Evolutionary conservation across 2,888 invertebrate species (phyloP).

Genomic region (Onchidella celtica): DNA sequence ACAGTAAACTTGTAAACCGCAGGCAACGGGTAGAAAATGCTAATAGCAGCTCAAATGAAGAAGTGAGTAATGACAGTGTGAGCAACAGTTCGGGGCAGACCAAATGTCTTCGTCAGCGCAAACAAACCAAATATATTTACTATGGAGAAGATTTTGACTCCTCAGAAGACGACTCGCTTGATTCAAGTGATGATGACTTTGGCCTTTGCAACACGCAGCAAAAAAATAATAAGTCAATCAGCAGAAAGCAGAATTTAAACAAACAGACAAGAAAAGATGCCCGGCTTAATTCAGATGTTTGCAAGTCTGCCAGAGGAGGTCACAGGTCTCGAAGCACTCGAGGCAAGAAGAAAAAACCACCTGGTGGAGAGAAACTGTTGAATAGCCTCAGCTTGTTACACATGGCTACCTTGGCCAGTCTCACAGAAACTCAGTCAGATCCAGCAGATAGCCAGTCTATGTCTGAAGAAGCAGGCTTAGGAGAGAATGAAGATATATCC

Average conservation of each 20-base stretch:
- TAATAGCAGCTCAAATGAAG: slow-evolving; percentile 48
- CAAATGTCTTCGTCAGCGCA: slow-evolving; percentile 39
- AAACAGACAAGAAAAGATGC: background rate
- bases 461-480: slow-evolving; percentile 59
- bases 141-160: slow-evolving; percentile 31
- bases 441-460: slow-evolving; percentile 32
- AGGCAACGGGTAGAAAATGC: slow-evolving; percentile 10
- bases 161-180: slow-evolving; percentile 50
- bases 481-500: slow-evolving; percentile 4
- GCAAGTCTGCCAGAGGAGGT: slow-evolving; percentile 8
- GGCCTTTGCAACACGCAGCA: background rate
- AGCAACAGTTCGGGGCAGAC: background rate
- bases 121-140: slow-evolving; percentile 28
- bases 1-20: slow-evolving; percentile 18
- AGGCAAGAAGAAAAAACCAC: slow-evolving; percentile 29
- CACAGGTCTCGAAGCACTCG: slow-evolving; percentile 11
- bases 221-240: background rate
- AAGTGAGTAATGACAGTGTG: background rate
- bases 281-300: slow-evolving; percentile 1
- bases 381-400: slow-evolving; percentile 71
- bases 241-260: background rate
- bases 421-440: slow-evolving; percentile 61
- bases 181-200: slow-evolving; percentile 41
- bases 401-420: slow-evolving; percentile 74
- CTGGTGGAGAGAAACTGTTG: slow-evolving; percentile 62